Base-by-base conservation (phyloP, 23 tunicate species). In the Aplidium turbinatum region DNA sequence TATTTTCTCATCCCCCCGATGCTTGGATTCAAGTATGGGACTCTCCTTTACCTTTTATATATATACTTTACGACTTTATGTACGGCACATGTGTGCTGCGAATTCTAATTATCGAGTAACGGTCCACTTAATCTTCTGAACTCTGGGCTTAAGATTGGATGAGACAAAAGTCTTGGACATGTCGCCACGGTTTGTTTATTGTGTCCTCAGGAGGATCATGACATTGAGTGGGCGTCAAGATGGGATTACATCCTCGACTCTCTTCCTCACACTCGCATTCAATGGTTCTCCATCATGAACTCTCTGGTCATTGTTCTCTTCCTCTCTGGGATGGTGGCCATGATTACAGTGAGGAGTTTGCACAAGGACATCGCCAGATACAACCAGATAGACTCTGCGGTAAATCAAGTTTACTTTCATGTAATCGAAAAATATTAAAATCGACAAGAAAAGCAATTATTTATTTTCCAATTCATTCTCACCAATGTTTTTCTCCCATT, bases 261-360 rank as follows among this genome's bases (percentile, higher is more conserved):
- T 25, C 21, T 88, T 27, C 89, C 96, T 16, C 85, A 77, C 56
- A 82, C 99, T 52, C 88, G 84, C 73, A 95, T 95, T 47, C 99
- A 95, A 68, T 95, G 99, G 99, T 95, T 95, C 57, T 95, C 99
- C 58, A 95, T 95, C 84, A 95, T 95, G 99, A 95, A 95, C 48
- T 95, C 99, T 32, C 85, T 95, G 0, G 99, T 95, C 40, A 95
- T 95, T 54, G 99, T 95, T 21, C 73, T 95, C 35, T 95, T 95
- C 80, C 70, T 95, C 13, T 95, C 99, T 27, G 99, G 99, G 1
- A 95, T 95, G 99, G 99, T 95, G 48, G 99, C 99, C 51, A 95
- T 95, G 99, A 78, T 95, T 36, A 88, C 79, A 26, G 75, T 95
- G 38, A 54, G 99, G 22, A 90, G 97, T 40, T 60, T 95, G 45